Percentiles rank a stretch among this genome's conserved stretches.
These are phyloP conservation scores for Calameuta pallipes DNA, from an alignment of 2,888 invertebrate genomes.

Conservation along the genomic window DNA sequence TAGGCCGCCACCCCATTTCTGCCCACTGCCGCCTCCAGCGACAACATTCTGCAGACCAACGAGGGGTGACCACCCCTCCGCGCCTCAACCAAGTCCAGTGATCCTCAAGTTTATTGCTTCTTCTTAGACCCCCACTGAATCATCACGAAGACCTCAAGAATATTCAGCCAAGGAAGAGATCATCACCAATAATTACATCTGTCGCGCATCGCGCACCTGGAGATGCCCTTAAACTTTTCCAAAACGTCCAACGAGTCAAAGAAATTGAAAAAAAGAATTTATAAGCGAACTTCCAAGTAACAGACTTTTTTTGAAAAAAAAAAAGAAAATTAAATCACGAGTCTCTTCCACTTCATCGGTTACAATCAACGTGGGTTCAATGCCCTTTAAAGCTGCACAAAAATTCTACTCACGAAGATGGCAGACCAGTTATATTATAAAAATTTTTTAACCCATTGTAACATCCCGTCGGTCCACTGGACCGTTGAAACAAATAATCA, in stretches of 20 bases:
- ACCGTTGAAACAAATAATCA: neutral
- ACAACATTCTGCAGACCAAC: conserved; percentile 62
- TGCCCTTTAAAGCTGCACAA: neutral
- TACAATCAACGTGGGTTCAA: neutral
- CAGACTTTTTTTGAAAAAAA: neutral
- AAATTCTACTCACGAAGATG: neutral
- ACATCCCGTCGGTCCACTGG: neutral
- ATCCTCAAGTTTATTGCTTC: conserved; percentile 52
- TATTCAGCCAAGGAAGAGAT: neutral
- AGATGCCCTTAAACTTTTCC: neutral
- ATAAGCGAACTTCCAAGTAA: neutral
- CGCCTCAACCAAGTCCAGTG: conserved; percentile 54
- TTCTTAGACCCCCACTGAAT: neutral
- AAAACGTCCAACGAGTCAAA: neutral
- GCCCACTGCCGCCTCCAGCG: conserved; percentile 61
- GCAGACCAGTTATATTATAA: neutral
- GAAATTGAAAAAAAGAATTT: neutral
- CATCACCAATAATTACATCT: neutral
- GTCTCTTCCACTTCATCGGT: neutral
- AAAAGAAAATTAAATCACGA: neutral
- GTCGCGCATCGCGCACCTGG: neutral
- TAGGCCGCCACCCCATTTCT: conserved; percentile 43
- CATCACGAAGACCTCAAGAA: neutral
- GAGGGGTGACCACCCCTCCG: conserved; percentile 58
- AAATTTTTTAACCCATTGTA: neutral